These are phyloP conservation scores for Manis javanica DNA, from an alignment of 2,797 vertebrate species.

Conservation along the genomic window DNA sequence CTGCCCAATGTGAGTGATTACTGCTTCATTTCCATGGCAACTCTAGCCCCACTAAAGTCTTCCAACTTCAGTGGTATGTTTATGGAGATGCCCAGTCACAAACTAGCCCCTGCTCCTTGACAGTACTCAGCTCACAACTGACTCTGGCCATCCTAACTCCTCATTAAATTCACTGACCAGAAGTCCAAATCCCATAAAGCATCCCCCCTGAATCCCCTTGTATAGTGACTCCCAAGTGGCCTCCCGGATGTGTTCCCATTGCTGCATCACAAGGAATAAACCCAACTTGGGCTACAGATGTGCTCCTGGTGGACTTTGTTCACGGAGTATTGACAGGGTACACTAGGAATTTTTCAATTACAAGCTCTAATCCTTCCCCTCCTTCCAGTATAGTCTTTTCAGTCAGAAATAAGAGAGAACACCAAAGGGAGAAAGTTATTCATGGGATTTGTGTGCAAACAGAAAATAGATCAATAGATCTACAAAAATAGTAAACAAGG, in stretches of 20 bases:
- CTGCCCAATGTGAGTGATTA: background rate
- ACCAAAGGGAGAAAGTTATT: background rate
- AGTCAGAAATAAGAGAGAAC: background rate
- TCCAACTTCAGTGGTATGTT: background rate
- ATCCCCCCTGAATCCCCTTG: background rate
- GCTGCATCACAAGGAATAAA: background rate
- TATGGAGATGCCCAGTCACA: background rate
- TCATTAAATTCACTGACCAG: background rate
- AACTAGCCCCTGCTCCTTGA: background rate
- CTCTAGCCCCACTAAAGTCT: background rate
- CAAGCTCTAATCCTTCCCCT: background rate
- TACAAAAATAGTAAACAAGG: background rate
- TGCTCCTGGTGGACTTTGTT: background rate
- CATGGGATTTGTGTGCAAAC: background rate
- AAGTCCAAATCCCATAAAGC: background rate
- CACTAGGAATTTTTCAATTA: background rate
- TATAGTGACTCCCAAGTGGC: background rate
- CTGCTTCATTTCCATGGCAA: background rate
- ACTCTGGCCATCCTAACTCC: background rate
- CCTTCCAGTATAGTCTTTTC: background rate
- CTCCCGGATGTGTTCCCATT: background rate
- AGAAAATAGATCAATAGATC: background rate
- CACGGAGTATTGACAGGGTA: background rate
- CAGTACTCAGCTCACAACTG: background rate
- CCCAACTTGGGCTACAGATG: background rate